phyloP scores from a whole-genome alignment of 2,888 invertebrate species.

The Epicampocera succincta region DNA sequence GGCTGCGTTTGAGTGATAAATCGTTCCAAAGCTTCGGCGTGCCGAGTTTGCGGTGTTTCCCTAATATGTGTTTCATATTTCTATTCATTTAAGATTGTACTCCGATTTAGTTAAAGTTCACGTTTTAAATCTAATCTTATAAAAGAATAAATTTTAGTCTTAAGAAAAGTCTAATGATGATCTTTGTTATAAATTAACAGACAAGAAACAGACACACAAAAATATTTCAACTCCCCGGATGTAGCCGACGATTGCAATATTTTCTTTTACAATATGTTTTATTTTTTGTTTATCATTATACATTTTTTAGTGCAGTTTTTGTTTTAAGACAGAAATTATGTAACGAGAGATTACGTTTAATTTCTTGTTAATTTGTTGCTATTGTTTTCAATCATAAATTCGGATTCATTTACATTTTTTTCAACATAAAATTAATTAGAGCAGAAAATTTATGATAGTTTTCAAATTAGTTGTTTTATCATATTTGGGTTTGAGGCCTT shows the following conservation, averaged over 20 bases:
- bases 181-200: not conserved
- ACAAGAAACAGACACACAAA: not conserved
- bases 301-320: not conserved
- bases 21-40: not conserved
- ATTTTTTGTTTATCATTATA: not conserved
- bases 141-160: not conserved
- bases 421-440: slow-evolving; percentile 57
- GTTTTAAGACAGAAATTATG: slow-evolving; percentile 7
- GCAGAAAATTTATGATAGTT: slow-evolving; percentile 58
- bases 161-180: slow-evolving; percentile 5
- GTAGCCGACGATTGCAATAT: slow-evolving; percentile 8
- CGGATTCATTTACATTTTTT: slow-evolving; percentile 2
- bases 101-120: not conserved
- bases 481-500: slow-evolving; percentile 5
- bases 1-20: not conserved
- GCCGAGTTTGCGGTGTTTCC: not conserved
- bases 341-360: slow-evolving; percentile 16
- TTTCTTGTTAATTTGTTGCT: not conserved
- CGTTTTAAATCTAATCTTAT: not conserved
- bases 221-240: slow-evolving; percentile 17
- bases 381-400: slow-evolving; percentile 13
- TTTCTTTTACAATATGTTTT: no score
- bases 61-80: not conserved
- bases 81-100: not conserved
- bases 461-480: slow-evolving; percentile 32